Evolutionary conservation across 2,113 vertebrate genomes (phyloP).

Genomic region (Pimephales promelas): DNA sequence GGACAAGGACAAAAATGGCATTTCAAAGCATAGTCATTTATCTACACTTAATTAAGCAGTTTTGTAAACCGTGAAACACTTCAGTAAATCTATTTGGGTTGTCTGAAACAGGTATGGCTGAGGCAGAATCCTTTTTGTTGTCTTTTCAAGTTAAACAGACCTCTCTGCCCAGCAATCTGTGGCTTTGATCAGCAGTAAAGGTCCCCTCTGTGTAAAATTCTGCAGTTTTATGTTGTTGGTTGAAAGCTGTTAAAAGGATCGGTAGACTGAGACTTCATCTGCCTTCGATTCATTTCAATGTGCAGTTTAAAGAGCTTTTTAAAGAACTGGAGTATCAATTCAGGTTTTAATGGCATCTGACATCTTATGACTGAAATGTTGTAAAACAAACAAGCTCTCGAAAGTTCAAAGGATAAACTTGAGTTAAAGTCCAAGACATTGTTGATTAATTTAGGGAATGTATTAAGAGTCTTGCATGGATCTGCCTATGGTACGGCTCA

Average conservation of each 20-base stretch:
- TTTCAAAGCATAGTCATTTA: background rate
- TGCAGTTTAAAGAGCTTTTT: conserved; percentile 37
- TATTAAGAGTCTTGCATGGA: background rate
- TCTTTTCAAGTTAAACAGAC: conserved; percentile 33
- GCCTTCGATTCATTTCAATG: conserved; percentile 61
- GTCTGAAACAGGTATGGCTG: background rate
- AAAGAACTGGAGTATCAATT: conserved; percentile 16
- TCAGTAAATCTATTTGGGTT: conserved; percentile 8
- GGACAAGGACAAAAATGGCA: background rate
- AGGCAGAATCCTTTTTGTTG: conserved; percentile 10
- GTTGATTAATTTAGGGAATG: background rate
- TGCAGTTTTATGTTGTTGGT: conserved; percentile 49
- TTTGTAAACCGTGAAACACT: conserved; percentile 11
- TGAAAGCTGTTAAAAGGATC: conserved; percentile 63
- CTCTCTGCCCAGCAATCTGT: conserved; percentile 48
- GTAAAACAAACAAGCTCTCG: background rate
- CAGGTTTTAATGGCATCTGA: background rate
- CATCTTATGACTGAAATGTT: background rate
- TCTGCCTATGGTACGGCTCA: background rate
- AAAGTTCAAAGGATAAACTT: background rate
- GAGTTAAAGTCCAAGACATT: background rate
- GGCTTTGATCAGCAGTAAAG: conserved; percentile 54
- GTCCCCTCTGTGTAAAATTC: conserved; percentile 20
- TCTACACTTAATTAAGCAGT: background rate
- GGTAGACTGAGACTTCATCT: conserved; percentile 56